Evolutionary conservation across 64 coral and sea anemone species (phyloP), one percentile per base, ranked within the genome.

Genomic region (Pocillopora damicornis): DNA sequence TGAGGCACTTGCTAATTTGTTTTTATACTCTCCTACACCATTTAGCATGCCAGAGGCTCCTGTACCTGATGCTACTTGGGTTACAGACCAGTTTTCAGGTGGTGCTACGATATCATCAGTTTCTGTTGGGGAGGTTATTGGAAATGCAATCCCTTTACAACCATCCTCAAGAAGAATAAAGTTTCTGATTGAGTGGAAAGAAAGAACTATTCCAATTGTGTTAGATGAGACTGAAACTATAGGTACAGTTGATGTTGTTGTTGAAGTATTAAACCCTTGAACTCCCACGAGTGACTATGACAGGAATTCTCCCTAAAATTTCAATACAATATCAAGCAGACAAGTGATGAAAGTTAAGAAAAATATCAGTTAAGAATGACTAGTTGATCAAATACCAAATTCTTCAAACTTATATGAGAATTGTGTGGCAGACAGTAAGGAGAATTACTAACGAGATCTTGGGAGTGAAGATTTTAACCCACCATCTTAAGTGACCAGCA

Each of bases 131-230:
- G 64, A 95, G 26, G 65, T 90, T 13, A 67, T 98, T 89, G 89
- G 90, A 42, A 91, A 59, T 72, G 80, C 93, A 79, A 57, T 94
- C 59, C 93, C 93, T 22, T 26, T 90, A 18, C 76, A 90, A 20
- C 93, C 83, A 25, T 92, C 83, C 20, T 73, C 75, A 79, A 98
- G 95, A 91, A 75, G 61, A 36, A 17, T 99, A 37, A 94, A 88
- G 59, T 99, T 99, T 74, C 82, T 90, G 73, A 62, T 99, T 85
- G 93, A 99, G 81, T 99, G 97, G 97, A 95, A 87, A 79, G 97
- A 99, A 63, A 35, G 73, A 82, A 95, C 93, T 20, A 92, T 99
- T 73, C 90, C 97, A 37, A 59, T 99, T 60, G 23, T 79, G 13
- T 76, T 99, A 74, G 90, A 90, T 93, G 97, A 99, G 58, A 73